Base-by-base conservation (phyloP, 1,140 invertebrate species). In the Saccostrea cuccullata region DNA sequence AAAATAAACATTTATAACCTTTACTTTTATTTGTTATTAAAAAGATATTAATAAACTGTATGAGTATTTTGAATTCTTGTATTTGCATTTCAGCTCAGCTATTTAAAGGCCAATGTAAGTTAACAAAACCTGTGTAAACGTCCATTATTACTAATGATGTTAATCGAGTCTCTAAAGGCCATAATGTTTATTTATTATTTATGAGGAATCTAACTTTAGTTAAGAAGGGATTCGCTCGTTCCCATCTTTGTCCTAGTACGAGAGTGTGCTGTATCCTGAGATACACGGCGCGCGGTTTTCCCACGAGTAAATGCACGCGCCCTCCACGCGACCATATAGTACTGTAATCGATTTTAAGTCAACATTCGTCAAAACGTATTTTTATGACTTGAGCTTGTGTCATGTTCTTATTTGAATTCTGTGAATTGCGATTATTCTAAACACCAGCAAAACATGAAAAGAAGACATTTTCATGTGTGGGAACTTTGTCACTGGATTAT, bases 141-240 rank as follows among this genome's bases (percentile, higher is more conserved):
- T 73, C 23, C 67, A 73, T 73, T 73, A 73, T 73, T 73, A 30
- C 23, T 77, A 77, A 30, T 26, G 30, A 26, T 36, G 13, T 77
- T 77, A 77, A 77, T 77, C 23, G 13, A 26, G 70, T 12, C 70
- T 26, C 70, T 26, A 30, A 77, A 77, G 70, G 30, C 26, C 17
- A 36, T 30, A 77, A 30, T 77, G 70, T 77, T 77, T 77, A 77
- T 77, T 77, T 77, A 77, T 77, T 77, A 77, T 77, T 26, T 77
- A 77, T 77, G 26, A 77, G 26, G 70, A 36, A 30, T 77, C 70
- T 77, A 77, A 77, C 70, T 36, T 77, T 77, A 77, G 23, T 77
- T 77, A 36, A 77, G 70, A 77, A 5, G 30, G 26, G 30, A 36
- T 2, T 2, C 30, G 70, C 26, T 26, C 67, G 23, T 77, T 77